Conservation (phyloP, 1,140 invertebrate genomes). For the Meloidogyne floridensis region DNA sequence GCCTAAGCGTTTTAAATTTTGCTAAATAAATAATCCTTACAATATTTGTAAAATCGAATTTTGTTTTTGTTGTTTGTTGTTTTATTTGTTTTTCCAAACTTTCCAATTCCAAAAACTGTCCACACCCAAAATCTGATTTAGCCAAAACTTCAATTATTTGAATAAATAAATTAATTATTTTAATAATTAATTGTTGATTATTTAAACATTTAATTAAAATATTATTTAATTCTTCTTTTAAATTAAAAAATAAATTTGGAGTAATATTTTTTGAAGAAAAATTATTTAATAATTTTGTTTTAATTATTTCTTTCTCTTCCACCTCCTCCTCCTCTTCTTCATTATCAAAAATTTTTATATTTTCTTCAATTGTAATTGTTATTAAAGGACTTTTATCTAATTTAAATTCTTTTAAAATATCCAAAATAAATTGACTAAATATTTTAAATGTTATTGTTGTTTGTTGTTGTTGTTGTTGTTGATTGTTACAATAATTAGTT, state of each 20-base stretch:
- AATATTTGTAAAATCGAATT: neutral
- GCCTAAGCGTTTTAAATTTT: too few species aligned
- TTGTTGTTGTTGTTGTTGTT: neutral
- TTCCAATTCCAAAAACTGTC: neutral
- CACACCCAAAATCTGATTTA: conserved; percentile 5
- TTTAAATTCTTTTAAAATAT: conserved; percentile 33
- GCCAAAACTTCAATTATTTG: neutral
- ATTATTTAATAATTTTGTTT: neutral
- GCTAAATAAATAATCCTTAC: neutral
- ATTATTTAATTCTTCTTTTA: conserved; percentile 14
- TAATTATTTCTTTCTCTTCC: neutral
- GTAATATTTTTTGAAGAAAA: neutral
- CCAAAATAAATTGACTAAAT: conserved; percentile 17
- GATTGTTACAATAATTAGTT: neutral
- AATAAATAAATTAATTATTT: conserved; percentile 7
- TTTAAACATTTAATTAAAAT: conserved; percentile 3
- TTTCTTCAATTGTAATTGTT: conserved; percentile 33
- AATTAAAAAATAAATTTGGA: conserved; percentile 8
- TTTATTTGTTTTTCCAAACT: neutral
- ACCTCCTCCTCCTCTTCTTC: neutral
- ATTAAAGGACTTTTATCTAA: conserved; percentile 27
- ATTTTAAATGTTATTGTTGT: conserved; percentile 1
- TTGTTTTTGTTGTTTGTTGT: neutral
- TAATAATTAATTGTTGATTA: neutral
- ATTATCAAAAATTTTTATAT: conserved; percentile 13